Evolutionary conservation across 2,113 vertebrate species (phyloP), one percentile per base, ranked within the genome.

Genomic region (Naja naja): DNA sequence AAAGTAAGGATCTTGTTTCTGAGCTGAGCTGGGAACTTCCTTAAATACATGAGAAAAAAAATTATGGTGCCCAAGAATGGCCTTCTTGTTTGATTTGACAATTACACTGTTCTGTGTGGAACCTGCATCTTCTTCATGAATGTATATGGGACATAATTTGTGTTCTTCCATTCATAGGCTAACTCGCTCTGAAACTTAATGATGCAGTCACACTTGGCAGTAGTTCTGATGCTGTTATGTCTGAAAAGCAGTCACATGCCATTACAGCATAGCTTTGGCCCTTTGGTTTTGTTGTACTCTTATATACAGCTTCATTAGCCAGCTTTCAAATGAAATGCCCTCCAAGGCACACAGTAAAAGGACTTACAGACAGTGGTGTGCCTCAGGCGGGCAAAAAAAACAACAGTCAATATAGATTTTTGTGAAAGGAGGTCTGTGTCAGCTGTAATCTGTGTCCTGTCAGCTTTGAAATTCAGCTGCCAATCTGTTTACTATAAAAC

Each of bases 101-200:
- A 95, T 92, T 93, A 53, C 43, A 34, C 64, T 93, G 53, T 88
- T 94, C 94, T 87, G 86, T 47, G 91, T 12, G 89, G 96, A 95
- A 95, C 88, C 91, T 91, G 88, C 94, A 97, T 94, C 14, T 56
- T 90, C 94, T 93, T 93, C 95, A 92, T 89, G 93, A 96, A 95
- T 87, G 34, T 95, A 91, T 94, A 89, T 47, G 87, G 95, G 95
- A 95, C 95, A 90, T 95, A 92, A 96, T 95, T 90, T 95, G 94
- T 95, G 92, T 93, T 94, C 95, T 96, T 96, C 93, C 95, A 94
- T 94, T 96, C 96, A 95, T 74, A 93, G 95, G 91, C 94, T 93
- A 94, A 97, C 96, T 96, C 92, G 93, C 88, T 94, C 95, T 92
- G 94, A 96, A 97, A 97, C 95, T 96, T 97, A 98, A 98, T 93